Conservation (phyloP, 1,140 invertebrate species). For the Panagrolaimus sp. region DNA sequence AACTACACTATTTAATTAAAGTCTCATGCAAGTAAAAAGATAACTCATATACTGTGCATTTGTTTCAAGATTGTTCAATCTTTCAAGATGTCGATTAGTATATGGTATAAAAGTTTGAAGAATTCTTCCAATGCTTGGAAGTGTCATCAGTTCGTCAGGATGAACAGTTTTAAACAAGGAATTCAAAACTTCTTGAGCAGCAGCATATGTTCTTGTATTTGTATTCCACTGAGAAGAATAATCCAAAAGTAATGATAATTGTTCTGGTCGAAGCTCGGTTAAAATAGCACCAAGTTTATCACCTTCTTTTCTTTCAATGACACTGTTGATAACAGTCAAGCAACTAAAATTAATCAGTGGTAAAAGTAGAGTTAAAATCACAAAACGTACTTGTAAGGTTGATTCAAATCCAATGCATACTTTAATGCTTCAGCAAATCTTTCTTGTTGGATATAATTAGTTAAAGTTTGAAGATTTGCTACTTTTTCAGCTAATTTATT, state of each 20-base stretch:
- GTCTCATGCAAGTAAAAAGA: not conserved
- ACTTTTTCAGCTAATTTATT: constrained; percentile 38
- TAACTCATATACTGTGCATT: constrained; percentile 7
- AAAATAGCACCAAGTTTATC: constrained; percentile 31
- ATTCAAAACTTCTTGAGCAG: constrained; percentile 20
- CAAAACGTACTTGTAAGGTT: constrained; percentile 40
- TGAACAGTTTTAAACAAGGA: not conserved
- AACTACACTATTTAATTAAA: too few species aligned
- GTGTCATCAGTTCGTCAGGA: constrained; percentile 5
- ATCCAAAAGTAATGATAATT: constrained; percentile 43
- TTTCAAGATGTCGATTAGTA: constrained; percentile 4
- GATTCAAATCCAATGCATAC: constrained; percentile 43
- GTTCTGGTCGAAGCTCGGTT: constrained; percentile 25
- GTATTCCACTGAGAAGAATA: constrained; percentile 56
- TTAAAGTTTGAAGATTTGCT: constrained; percentile 47
- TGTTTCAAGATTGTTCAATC: constrained; percentile 5
- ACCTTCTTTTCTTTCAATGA: constrained; percentile 22
- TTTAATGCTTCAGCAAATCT: constrained; percentile 46
- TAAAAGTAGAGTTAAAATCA: constrained; percentile 19
- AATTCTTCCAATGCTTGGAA: not conserved
- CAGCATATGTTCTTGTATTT: constrained; percentile 42
- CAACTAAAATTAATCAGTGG: constrained; percentile 26
- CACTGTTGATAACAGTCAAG: constrained; percentile 38
- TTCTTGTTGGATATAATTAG: constrained; percentile 49
- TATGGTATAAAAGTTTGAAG: constrained; percentile 6